These are phyloP conservation scores for Oscarella lobularis DNA, from an alignment of 37 sponge, comb jelly and placozoan species.

Conservation along the genomic window DNA sequence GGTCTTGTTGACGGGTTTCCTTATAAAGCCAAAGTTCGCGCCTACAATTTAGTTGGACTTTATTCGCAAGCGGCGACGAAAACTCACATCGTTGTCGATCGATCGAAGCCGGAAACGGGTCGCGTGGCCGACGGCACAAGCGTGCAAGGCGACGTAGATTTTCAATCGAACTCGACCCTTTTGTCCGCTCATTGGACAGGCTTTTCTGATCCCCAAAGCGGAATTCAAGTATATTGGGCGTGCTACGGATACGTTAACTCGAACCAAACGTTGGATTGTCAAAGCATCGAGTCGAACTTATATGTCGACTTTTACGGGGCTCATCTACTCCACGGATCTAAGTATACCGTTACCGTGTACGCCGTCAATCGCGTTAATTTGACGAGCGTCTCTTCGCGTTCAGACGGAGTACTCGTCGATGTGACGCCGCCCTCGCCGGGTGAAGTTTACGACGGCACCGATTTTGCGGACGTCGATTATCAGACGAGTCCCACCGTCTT, in stretches of 20 bases:
- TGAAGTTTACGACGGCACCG: background rate
- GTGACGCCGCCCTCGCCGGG: background rate
- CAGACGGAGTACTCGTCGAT: conserved; percentile 5
- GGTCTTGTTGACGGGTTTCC: background rate
- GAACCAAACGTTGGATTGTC: background rate
- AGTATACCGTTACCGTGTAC: background rate
- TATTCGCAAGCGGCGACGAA: background rate
- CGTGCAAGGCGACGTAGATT: background rate
- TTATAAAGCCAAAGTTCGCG: background rate
- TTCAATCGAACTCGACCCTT: background rate
- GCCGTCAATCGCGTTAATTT: background rate
- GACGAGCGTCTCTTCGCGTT: background rate
- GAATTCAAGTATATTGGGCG: background rate
- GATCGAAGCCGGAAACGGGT: background rate
- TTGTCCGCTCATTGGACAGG: background rate
- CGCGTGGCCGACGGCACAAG: background rate
- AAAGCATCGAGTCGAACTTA: background rate
- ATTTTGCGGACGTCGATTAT: conserved; percentile 2
- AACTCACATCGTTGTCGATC: background rate
- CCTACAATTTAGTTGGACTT: background rate
- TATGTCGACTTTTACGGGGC: background rate
- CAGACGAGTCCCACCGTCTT: background rate
- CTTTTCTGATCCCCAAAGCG: background rate
- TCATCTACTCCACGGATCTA: background rate
- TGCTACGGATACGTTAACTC: background rate